Conservation (phyloP, 2,888 invertebrate species). For the Leptarthrus brevirostris region DNA sequence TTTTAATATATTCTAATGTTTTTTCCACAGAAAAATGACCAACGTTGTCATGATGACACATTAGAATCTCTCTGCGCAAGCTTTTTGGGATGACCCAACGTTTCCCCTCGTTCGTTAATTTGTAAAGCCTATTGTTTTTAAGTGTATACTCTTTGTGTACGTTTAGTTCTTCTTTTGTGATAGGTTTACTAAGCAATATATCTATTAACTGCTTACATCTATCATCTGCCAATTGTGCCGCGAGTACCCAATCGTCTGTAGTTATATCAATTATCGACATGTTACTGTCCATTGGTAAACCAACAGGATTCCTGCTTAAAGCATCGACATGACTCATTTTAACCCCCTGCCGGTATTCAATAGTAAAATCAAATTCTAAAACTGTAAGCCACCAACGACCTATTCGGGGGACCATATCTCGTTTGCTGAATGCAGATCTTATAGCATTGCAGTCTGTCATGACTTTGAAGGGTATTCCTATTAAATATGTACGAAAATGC, state of each 20-base stretch:
- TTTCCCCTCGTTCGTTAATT: neutral
- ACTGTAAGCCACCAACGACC: no score
- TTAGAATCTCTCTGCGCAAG: neutral
- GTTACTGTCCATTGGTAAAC: neutral
- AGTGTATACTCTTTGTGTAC: neutral
- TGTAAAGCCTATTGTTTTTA: neutral
- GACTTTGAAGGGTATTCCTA: no score
- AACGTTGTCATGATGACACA: neutral
- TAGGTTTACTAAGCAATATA: neutral
- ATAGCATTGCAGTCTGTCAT: no score
- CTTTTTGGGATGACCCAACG: conserved; percentile 2
- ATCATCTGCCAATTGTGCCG: neutral
- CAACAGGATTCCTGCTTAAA: neutral
- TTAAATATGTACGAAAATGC: no score
- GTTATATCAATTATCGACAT: neutral
- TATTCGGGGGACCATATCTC: no score
- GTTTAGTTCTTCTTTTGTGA: neutral
- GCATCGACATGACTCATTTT: neutral
- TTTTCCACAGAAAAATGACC: conserved; percentile 2
- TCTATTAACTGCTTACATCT: neutral
- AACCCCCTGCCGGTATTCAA: neutral
- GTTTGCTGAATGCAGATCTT: no score
- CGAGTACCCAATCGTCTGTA: neutral
- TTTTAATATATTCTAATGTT: neutral
- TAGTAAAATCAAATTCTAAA: no score